These are phyloP conservation scores for Nymphalis urticae DNA, from an alignment of 2,888 invertebrate species.

Conservation along the genomic window DNA sequence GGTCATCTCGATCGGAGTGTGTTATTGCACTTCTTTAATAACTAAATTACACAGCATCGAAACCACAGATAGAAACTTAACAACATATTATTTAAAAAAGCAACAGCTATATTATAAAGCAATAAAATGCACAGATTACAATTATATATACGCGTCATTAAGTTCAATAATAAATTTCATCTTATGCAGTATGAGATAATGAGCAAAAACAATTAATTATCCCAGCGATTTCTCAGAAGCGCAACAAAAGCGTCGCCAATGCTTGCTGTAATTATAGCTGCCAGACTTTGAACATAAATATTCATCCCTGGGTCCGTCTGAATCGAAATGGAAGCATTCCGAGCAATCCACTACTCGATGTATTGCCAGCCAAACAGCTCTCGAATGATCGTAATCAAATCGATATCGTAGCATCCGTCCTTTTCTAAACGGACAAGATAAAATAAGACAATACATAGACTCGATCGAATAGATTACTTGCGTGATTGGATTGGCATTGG, in stretches of 20 bases:
- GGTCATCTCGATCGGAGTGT: too few species aligned
- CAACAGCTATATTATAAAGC: background rate
- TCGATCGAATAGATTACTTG: constrained; percentile 30
- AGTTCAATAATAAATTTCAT: background rate
- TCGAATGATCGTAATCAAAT: constrained; percentile 41
- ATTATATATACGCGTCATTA: background rate
- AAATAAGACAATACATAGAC: constrained; percentile 29
- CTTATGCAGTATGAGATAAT: constrained; percentile 37
- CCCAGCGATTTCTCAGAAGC: constrained; percentile 35
- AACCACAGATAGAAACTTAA: too few species aligned
- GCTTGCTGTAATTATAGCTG: constrained; percentile 48
- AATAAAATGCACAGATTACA: background rate
- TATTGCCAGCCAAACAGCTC: constrained; percentile 25
- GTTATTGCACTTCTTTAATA: too few species aligned
- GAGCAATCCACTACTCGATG: constrained; percentile 44
- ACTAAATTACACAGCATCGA: too few species aligned
- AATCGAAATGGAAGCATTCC: constrained; percentile 61
- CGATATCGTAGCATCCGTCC: constrained; percentile 32
- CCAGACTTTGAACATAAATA: constrained; percentile 58
- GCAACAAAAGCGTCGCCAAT: constrained; percentile 46
- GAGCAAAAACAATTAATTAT: constrained; percentile 37
- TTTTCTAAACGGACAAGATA: constrained; percentile 33
- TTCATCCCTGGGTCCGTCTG: constrained; percentile 50
- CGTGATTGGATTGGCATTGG: constrained; percentile 27
- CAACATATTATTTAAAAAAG: too few species aligned